These are phyloP conservation scores for Diadegma fenestrale DNA, from an alignment of 2,888 invertebrate species.

Conservation along the genomic window DNA sequence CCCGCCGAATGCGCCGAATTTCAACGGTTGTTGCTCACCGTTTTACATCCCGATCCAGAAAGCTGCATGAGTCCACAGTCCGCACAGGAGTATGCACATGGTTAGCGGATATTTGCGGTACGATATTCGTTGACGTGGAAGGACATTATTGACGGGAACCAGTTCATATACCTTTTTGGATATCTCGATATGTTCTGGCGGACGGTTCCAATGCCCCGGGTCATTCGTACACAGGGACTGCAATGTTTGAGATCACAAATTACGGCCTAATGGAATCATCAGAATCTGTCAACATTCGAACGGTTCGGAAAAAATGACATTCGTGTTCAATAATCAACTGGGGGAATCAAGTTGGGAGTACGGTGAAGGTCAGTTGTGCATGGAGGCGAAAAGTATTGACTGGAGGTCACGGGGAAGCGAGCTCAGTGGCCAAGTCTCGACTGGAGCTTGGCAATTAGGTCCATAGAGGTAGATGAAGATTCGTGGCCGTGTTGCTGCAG, in stretches of 20 bases:
- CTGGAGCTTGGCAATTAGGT: slow-evolving; percentile 54
- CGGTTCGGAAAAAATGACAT: background rate
- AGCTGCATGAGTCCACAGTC: background rate
- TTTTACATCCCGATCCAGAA: slow-evolving; percentile 7
- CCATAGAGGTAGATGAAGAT: slow-evolving; percentile 45
- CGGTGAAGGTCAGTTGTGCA: background rate
- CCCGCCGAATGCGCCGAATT: slow-evolving; percentile 36
- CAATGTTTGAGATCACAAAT: background rate
- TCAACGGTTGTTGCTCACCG: slow-evolving; percentile 39
- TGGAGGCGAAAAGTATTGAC: background rate
- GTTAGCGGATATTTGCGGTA: background rate
- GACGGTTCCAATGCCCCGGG: background rate
- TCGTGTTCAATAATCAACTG: background rate
- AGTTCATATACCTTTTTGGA: slow-evolving; percentile 4
- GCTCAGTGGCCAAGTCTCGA: slow-evolving; percentile 35
- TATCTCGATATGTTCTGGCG: background rate
- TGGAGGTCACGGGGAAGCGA: background rate
- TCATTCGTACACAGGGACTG: background rate
- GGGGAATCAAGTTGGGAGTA: background rate
- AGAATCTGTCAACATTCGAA: background rate
- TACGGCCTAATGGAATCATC: background rate
- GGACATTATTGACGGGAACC: background rate
- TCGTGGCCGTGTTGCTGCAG: slow-evolving; percentile 42
- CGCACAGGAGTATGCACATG: background rate
- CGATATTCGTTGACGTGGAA: slow-evolving; percentile 15